Conservation (phyloP, 2,888 invertebrate genomes). For the Ichneumon xanthorius region DNA sequence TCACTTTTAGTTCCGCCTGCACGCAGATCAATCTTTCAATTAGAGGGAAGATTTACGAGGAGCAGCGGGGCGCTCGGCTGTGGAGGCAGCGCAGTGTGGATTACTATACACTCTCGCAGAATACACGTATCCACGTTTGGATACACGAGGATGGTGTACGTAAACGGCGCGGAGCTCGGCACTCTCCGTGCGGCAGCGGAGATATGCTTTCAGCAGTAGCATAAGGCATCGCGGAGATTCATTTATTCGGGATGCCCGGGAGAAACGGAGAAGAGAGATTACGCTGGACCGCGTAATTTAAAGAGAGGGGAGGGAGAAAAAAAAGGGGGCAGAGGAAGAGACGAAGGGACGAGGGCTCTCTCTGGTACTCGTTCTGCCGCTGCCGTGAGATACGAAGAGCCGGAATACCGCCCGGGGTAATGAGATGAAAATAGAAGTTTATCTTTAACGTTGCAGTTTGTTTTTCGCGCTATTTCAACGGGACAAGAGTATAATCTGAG, state of each 20-base stretch:
- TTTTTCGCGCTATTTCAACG: slow-evolving; percentile 56
- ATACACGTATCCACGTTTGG: slow-evolving; percentile 54
- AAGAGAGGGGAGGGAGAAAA: slow-evolving; percentile 33
- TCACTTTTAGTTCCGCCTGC: slow-evolving; percentile 76
- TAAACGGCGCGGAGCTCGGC: slow-evolving; percentile 10
- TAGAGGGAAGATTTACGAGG: slow-evolving; percentile 79
- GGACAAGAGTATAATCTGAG: slow-evolving; percentile 59
- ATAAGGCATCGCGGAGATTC: slow-evolving; percentile 48
- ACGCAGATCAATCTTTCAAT: slow-evolving; percentile 81
- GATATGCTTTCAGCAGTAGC: slow-evolving; percentile 31
- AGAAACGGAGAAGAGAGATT: slow-evolving; percentile 56
- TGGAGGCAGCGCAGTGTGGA: slow-evolving; percentile 56
- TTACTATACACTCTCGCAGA: slow-evolving; percentile 49
- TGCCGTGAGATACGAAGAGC: slow-evolving; percentile 58
- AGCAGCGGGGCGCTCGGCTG: slow-evolving; percentile 69
- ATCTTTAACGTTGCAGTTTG: slow-evolving; percentile 56
- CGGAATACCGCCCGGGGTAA: slow-evolving; percentile 51
- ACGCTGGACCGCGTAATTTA: slow-evolving; percentile 57
- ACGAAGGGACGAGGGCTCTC: slow-evolving; percentile 18
- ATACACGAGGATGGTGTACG: slow-evolving; percentile 11
- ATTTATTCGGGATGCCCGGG: slow-evolving; percentile 53
- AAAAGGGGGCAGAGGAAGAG: slow-evolving; percentile 8
- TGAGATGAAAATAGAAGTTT: slow-evolving; percentile 67
- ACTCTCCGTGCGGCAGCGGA: not conserved
- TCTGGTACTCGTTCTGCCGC: slow-evolving; percentile 9